phyloP scores from a whole-genome alignment of 2,113 vertebrate species.

The Piprites chloris region DNA sequence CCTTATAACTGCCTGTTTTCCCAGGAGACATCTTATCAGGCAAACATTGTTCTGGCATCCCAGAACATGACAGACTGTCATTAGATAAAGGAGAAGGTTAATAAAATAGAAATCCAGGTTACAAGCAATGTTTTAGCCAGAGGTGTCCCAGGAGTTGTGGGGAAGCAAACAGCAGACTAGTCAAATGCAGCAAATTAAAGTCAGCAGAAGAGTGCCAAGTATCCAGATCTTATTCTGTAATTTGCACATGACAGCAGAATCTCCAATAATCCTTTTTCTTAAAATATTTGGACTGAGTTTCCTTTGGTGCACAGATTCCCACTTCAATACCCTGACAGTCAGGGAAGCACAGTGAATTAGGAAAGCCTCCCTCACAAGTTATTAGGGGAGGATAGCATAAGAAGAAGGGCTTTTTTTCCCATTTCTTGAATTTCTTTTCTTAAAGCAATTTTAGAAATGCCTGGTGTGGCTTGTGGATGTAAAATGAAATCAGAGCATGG shows the following conservation, averaged over 20 bases:
- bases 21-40: constrained; percentile 48
- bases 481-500: not conserved
- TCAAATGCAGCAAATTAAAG: constrained; percentile 15
- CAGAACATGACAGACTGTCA: constrained; percentile 65
- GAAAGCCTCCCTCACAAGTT: not conserved
- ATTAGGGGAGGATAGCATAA: not conserved
- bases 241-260: not conserved
- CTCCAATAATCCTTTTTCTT: not conserved
- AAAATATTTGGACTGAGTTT: not conserved
- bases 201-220: not conserved
- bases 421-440: not conserved
- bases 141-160: constrained; percentile 22
- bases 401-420: not conserved
- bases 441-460: not conserved
- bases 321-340: not conserved
- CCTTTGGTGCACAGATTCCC: not conserved
- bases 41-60: constrained; percentile 50
- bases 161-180: constrained; percentile 16
- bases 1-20: constrained; percentile 44
- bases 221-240: not conserved
- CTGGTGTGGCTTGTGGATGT: not conserved
- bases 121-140: constrained; percentile 47
- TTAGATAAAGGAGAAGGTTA: constrained; percentile 69
- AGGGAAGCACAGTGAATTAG: not conserved
- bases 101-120: constrained; percentile 63